These are phyloP conservation scores for Ichneumoninae sp. DNA, from an alignment of 2,888 invertebrate genomes.

Conservation along the genomic window DNA sequence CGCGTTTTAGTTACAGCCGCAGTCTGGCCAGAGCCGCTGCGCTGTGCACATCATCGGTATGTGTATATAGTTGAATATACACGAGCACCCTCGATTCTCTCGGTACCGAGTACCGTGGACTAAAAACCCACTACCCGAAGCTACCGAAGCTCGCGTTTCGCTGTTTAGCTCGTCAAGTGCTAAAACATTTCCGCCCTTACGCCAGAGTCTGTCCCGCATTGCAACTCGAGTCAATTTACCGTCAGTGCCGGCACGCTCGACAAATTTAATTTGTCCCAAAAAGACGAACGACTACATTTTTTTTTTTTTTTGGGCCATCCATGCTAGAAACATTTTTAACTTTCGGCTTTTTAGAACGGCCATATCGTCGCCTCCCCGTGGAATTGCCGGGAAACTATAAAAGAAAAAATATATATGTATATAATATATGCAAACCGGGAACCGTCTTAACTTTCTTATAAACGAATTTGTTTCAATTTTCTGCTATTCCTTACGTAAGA, in stretches of 20 bases:
- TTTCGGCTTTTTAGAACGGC: too few species aligned
- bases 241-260: background rate
- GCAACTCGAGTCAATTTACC: background rate
- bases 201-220: background rate
- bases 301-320: too few species aligned
- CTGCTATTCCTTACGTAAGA: too few species aligned
- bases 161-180: slow-evolving; percentile 18
- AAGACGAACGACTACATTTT: too few species aligned
- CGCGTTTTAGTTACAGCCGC: slow-evolving; percentile 50
- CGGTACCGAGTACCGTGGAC: slow-evolving; percentile 19
- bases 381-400: too few species aligned
- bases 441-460: too few species aligned
- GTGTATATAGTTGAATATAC: slow-evolving; percentile 1
- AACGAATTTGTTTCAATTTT: too few species aligned
- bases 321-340: too few species aligned
- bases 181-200: slow-evolving; percentile 13
- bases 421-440: too few species aligned
- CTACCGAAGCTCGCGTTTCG: slow-evolving; percentile 19
- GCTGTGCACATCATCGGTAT: background rate
- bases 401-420: too few species aligned
- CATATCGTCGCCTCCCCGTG: too few species aligned
- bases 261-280: background rate
- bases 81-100: slow-evolving; percentile 39
- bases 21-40: background rate
- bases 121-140: slow-evolving; percentile 35